Evolutionary conservation across 2,797 vertebrate species (phyloP).

Genomic region (Cirrhinus mrigala): DNA sequence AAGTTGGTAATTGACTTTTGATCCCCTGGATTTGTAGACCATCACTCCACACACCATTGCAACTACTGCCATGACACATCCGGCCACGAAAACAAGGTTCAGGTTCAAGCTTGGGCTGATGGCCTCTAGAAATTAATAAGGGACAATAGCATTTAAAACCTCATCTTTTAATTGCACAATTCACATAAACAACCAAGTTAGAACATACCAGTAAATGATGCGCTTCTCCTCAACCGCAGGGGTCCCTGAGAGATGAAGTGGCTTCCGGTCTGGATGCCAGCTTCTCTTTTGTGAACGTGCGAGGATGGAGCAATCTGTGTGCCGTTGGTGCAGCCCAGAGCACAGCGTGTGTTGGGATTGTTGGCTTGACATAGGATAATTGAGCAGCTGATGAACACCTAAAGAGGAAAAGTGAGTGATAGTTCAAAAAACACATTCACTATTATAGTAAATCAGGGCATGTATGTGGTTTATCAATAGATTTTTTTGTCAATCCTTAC

Average conservation of each 20-base stretch:
- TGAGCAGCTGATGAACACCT: constrained; percentile 80
- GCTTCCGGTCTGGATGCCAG: constrained; percentile 54
- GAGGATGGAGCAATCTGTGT: neutral
- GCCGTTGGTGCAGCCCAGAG: constrained; percentile 65
- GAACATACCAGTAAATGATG: constrained; percentile 57
- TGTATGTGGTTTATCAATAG: too few relatives aligned
- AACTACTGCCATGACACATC: constrained; percentile 21
- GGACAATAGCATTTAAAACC: neutral
- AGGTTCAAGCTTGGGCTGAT: constrained; percentile 39
- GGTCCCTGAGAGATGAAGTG: constrained; percentile 81
- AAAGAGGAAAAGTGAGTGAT: neutral
- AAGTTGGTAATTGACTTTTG: constrained; percentile 37
- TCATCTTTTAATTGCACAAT: neutral
- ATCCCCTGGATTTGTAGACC: constrained; percentile 27
- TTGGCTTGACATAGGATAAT: constrained; percentile 73
- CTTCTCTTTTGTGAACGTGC: constrained; percentile 64
- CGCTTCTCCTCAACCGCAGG: constrained; percentile 64
- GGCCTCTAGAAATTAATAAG: neutral
- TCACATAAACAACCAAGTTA: neutral
- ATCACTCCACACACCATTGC: constrained; percentile 40
- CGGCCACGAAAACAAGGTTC: constrained; percentile 46
- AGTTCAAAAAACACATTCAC: neutral
- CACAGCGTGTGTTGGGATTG: constrained; percentile 67
- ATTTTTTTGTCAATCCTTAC: constrained; percentile 52
- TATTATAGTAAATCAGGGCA: neutral